These are phyloP conservation scores for Perognathus longimembris DNA, from an alignment of 2,113 vertebrate species.

Conservation along the genomic window DNA sequence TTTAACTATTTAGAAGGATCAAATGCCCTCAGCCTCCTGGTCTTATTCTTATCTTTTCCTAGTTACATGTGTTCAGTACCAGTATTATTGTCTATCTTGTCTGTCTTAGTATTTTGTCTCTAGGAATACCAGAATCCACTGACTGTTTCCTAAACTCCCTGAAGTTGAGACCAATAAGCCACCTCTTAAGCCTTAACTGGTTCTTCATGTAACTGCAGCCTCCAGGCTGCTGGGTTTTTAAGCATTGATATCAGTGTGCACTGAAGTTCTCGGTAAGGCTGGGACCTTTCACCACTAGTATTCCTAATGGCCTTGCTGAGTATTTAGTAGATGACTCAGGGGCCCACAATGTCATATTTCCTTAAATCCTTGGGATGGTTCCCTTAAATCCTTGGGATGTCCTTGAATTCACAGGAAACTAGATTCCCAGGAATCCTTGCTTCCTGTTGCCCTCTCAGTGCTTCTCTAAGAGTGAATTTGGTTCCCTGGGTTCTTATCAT, in stretches of 20 bases:
- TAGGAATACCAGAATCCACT: neutral
- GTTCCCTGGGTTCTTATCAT: neutral
- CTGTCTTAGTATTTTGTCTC: neutral
- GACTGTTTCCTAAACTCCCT: neutral
- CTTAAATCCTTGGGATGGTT: no score
- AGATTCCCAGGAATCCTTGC: neutral
- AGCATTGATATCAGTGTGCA: neutral
- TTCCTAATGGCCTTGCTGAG: neutral
- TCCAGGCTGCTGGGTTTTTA: neutral
- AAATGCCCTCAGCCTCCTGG: neutral
- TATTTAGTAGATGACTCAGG: no score
- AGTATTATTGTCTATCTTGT: neutral
- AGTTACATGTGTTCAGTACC: neutral
- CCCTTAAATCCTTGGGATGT: no score
- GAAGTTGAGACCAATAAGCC: neutral
- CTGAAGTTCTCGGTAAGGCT: neutral
- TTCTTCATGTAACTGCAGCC: neutral
- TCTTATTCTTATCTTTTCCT: neutral
- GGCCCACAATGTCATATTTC: no score
- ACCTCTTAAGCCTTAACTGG: neutral
- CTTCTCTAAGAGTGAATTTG: neutral
- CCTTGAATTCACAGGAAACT: no score
- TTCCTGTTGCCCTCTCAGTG: neutral
- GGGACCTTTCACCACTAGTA: neutral
- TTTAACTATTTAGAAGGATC: neutral